Percentiles rank a stretch among this genome's conserved stretches.
phyloP scores from a whole-genome alignment of 2,797 vertebrate species.

The Falco biarmicus region DNA sequence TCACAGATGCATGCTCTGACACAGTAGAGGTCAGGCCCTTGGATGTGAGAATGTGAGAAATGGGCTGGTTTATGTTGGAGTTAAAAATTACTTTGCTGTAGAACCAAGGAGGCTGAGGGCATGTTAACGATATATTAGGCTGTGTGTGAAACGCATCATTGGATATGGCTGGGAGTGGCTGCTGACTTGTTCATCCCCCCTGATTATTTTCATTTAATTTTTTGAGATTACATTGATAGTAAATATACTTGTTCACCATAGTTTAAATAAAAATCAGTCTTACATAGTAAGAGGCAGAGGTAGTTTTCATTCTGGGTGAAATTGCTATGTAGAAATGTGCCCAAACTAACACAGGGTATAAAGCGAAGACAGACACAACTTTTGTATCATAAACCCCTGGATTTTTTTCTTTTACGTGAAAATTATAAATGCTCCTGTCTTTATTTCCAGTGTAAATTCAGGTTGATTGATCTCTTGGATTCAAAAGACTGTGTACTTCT shows the following conservation, averaged over 20 bases:
- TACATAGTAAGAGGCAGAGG: neutral
- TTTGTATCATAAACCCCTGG: neutral
- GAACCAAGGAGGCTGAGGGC: neutral
- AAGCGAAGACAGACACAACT: neutral
- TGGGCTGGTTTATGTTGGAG: neutral
- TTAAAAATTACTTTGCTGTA: neutral
- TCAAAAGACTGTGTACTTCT: neutral
- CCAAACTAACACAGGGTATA: neutral
- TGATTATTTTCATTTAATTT: neutral
- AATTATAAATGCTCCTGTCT: rapidly evolving
- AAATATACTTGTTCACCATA: neutral
- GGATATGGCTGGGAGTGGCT: neutral
- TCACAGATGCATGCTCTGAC: neutral
- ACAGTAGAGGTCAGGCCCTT: neutral
- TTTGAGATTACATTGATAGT: neutral
- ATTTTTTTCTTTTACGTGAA: neutral
- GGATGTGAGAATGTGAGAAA: neutral
- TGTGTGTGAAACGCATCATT: neutral
- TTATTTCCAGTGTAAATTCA: neutral
- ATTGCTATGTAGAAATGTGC: neutral
- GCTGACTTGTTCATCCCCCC: neutral
- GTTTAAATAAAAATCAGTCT: neutral
- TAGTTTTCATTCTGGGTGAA: neutral
- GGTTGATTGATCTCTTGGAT: neutral
- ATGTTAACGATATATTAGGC: rapidly evolving